Conservation (phyloP, 2,797 vertebrate species). For the Aphelocoma californica region DNA sequence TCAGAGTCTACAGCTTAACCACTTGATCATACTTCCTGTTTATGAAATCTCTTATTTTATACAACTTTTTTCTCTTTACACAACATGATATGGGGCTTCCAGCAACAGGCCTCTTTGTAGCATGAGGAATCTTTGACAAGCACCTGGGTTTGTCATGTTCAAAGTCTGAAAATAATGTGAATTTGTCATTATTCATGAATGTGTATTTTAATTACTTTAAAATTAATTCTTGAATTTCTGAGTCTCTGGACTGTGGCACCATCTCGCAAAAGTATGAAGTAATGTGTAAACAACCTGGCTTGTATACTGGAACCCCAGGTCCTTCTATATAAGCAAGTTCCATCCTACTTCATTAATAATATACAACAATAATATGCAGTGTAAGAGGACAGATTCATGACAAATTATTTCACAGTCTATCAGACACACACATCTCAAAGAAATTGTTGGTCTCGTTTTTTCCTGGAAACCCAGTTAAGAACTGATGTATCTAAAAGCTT, state of each 20-base stretch:
- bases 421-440: neutral
- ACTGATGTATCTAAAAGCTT: neutral
- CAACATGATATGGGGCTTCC: neutral
- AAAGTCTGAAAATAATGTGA: neutral
- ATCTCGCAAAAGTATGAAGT: neutral
- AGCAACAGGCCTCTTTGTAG: neutral
- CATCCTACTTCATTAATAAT: neutral
- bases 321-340: neutral
- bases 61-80: neutral
- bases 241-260: neutral
- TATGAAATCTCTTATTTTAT: neutral
- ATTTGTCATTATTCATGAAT: neutral
- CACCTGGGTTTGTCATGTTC: neutral
- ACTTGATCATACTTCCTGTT: neutral
- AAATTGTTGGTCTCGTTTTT: neutral
- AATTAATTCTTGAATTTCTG: neutral
- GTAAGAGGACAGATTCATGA: neutral
- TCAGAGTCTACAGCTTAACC: neutral
- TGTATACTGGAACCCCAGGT: neutral
- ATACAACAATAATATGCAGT: neutral
- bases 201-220: neutral
- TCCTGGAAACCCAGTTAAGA: neutral
- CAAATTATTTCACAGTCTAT: neutral
- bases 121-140: neutral
- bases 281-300: neutral